Base-by-base conservation (phyloP, 2,797 vertebrate genomes). In the Kryptopterus vitreolus region DNA sequence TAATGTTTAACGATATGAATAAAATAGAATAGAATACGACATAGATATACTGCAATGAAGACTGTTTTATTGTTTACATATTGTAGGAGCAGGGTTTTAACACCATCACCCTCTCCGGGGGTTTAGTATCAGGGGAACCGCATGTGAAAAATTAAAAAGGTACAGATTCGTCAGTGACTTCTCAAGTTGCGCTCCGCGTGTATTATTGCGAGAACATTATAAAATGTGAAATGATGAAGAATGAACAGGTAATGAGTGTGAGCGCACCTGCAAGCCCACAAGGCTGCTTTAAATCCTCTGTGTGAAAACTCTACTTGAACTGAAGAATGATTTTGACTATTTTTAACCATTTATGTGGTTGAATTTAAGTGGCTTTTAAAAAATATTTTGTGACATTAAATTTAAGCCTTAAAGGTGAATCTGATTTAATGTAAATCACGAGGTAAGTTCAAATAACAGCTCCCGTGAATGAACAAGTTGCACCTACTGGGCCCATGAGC, bases 201-300 rank as follows among this genome's bases (percentile, higher is more conserved):
- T n/a, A 35, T 65, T n/a, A 65, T 24, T 38, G n/a, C n/a, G n/a
- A 38, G 12, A 38, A 22, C 10, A 20, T n/a, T 13, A 12, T 24
- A 13, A 11, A 65, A n/a, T n/a, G n/a, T n/a, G 2, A 12, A n/a
- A 11, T 65, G 10, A n/a, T 6, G 35, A 38, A 66, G 11, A 22
- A 38, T n/a, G 62, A 38, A 33, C 62, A 38, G 62, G 62, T 63
- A 61, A 33, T 61, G 61, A 63, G 61, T 35, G 61, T 20, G 29
- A 33, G 61, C 20, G 35, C 31, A 63, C 59, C 26, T 31, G 29
- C 31, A 6, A 31, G 24, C 26, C 16, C 31, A 16, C 3, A 33
- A 62, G 33, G 31, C 26, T 3, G 6, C 18, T 63, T 35, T 33
- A 62, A 18, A 62, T 5, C 33, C 31, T 20, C 15, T 63, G 29